Conservation (phyloP, 2,888 invertebrate genomes). For the Tenthredo mesomela region DNA sequence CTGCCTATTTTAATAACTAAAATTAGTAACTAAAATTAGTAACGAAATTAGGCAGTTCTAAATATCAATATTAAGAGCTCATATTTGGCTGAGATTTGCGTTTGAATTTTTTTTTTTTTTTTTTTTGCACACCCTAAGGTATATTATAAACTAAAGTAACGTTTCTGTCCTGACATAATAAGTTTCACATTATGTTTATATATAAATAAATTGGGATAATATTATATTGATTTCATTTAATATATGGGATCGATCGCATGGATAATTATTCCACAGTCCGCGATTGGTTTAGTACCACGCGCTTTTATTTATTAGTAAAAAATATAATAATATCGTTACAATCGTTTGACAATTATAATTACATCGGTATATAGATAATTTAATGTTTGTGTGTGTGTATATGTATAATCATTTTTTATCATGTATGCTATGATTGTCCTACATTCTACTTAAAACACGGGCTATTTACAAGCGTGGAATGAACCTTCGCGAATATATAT, state of each 20-base stretch:
- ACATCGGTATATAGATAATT: constrained; percentile 12
- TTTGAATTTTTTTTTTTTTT: too few species aligned
- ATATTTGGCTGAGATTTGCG: too few species aligned
- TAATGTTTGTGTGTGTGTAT: not conserved
- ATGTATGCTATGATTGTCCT: constrained; percentile 56
- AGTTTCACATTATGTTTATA: not conserved
- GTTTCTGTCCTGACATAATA: not conserved
- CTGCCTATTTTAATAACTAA: too few species aligned
- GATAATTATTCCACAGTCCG: not conserved
- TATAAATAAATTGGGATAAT: not conserved
- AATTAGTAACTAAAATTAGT: too few species aligned
- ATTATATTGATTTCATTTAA: not conserved
- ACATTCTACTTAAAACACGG: constrained; percentile 64
- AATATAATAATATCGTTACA: constrained; percentile 76
- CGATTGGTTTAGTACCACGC: constrained; percentile 52
- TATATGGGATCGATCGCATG: not conserved
- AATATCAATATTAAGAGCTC: too few species aligned
- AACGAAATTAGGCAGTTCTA: too few species aligned
- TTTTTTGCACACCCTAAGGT: too few species aligned
- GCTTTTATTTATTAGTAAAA: constrained; percentile 75
- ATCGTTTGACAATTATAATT: constrained; percentile 57
- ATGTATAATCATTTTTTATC: constrained; percentile 28
- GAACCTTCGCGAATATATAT: constrained; percentile 55
- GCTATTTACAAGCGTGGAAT: constrained; percentile 67
- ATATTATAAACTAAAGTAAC: constrained; percentile 2